These are phyloP conservation scores for Balearica regulorum DNA, from an alignment of 2,797 vertebrate genomes.

Conservation along the genomic window DNA sequence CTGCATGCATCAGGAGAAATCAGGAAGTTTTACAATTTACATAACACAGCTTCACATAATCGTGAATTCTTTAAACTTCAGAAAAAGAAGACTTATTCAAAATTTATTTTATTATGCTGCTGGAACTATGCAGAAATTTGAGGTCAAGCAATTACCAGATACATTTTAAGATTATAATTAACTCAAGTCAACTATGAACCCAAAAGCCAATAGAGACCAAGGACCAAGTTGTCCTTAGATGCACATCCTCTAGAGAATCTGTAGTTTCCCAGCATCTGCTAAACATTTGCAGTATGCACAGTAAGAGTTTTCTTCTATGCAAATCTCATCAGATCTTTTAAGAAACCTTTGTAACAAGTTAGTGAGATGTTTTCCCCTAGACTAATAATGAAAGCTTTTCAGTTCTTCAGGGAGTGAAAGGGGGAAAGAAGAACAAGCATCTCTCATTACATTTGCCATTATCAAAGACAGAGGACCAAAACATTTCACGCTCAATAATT, in stretches of 20 bases:
- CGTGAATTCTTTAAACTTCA: background rate
- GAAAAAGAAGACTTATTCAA: background rate
- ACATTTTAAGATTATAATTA: background rate
- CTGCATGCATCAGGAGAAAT: background rate
- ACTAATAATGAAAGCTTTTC: background rate
- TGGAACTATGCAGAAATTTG: background rate
- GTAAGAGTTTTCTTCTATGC: background rate
- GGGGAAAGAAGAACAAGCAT: background rate
- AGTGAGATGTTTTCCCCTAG: background rate
- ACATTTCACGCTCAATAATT: background rate
- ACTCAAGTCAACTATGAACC: background rate
- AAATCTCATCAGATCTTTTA: background rate
- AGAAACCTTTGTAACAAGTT: background rate
- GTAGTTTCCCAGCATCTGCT: background rate
- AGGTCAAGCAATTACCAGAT: background rate
- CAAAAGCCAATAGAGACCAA: background rate
- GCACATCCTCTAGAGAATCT: background rate
- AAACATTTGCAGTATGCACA: background rate
- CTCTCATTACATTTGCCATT: background rate
- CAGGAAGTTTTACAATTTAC: background rate
- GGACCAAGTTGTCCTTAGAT: background rate
- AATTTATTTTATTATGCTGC: background rate
- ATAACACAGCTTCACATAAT: background rate
- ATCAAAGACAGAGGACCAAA: background rate
- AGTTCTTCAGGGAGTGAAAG: background rate